Conservation (phyloP, 2,113 vertebrate genomes). For the Lampris megalopsis region DNA sequence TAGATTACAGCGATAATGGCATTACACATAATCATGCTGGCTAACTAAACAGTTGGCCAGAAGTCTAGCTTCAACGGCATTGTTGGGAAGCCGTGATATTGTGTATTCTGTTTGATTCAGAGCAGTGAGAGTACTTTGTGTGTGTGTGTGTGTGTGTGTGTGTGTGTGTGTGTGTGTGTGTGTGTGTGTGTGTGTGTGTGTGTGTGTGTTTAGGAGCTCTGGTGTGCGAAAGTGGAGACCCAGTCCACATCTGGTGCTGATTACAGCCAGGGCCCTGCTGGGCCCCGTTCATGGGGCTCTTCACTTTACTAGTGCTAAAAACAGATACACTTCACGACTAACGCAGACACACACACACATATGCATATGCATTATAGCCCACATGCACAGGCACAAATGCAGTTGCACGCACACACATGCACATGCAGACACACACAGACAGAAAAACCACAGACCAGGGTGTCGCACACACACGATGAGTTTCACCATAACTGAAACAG, state of each 20-base stretch:
- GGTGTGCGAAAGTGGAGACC: conserved; percentile 39
- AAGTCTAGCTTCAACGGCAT: conserved; percentile 48
- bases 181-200: conserved; percentile 21
- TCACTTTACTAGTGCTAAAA: conserved; percentile 71
- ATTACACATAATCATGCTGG: conserved; percentile 52
- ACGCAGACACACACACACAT: conserved; percentile 12
- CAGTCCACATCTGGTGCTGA: conserved; percentile 74
- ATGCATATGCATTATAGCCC: neutral
- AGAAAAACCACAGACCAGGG: conserved; percentile 4
- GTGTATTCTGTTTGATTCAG: conserved; percentile 13
- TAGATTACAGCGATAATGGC: conserved; percentile 56
- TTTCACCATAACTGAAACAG: conserved; percentile 48
- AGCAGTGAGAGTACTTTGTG: neutral
- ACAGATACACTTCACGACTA: conserved; percentile 53
- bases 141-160: conserved; percentile 15
- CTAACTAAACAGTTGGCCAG: conserved; percentile 47
- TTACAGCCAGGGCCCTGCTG: conserved; percentile 64
- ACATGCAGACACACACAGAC: neutral
- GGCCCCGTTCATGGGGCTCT: conserved; percentile 55
- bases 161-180: conserved; percentile 36
- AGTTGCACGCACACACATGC: neutral
- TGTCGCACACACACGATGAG: conserved; percentile 5
- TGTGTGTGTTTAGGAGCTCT: conserved; percentile 44
- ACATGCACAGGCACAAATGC: conserved; percentile 12
- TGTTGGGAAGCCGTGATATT: conserved; percentile 40